Percentiles rank a stretch among this genome's conserved stretches.
Conservation (phyloP, 2,888 invertebrate species). For the Merodon equestris region DNA sequence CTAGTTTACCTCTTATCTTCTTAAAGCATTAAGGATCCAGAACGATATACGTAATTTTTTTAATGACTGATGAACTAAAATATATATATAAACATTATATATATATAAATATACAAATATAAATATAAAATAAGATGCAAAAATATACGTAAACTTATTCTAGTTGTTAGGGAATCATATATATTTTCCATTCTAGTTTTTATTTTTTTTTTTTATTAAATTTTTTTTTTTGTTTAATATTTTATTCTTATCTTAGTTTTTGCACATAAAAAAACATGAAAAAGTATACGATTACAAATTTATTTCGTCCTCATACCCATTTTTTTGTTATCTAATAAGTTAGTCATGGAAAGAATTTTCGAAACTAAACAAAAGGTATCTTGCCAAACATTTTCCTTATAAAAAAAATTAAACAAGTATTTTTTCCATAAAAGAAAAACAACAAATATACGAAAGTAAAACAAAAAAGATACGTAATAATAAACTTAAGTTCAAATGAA, state of each 20-base stretch:
- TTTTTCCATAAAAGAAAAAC: conserved; percentile 44
- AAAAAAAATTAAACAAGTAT: conserved; percentile 26
- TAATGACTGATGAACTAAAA: conserved; percentile 72
- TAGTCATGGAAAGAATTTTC: conserved; percentile 41
- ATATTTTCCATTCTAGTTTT: conserved; percentile 47
- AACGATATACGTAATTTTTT: conserved; percentile 74
- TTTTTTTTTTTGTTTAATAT: conserved; percentile 28
- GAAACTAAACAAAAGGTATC: conserved; percentile 44
- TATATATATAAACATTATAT: conserved; percentile 66
- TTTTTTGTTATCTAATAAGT: conserved; percentile 48
- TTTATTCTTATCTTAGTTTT: conserved; percentile 53
- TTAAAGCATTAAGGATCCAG: conserved; percentile 65
- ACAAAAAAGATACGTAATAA: conserved; percentile 68
- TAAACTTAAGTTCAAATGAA: conserved; percentile 79
- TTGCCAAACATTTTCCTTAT: conserved; percentile 64
- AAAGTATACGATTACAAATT: conserved; percentile 66
- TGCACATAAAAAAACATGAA: conserved; percentile 55
- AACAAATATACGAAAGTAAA: conserved; percentile 54
- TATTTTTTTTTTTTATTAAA: conserved; percentile 22
- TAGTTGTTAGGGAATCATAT: conserved; percentile 59
- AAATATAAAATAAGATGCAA: conserved; percentile 66
- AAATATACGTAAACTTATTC: conserved; percentile 66
- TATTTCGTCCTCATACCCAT: conserved; percentile 62
- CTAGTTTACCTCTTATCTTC: conserved; percentile 67
- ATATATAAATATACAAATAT: conserved; percentile 65